These are phyloP conservation scores for Heteromormyrus szaboi DNA, from an alignment of 2,797 vertebrate species.

Conservation along the genomic window DNA sequence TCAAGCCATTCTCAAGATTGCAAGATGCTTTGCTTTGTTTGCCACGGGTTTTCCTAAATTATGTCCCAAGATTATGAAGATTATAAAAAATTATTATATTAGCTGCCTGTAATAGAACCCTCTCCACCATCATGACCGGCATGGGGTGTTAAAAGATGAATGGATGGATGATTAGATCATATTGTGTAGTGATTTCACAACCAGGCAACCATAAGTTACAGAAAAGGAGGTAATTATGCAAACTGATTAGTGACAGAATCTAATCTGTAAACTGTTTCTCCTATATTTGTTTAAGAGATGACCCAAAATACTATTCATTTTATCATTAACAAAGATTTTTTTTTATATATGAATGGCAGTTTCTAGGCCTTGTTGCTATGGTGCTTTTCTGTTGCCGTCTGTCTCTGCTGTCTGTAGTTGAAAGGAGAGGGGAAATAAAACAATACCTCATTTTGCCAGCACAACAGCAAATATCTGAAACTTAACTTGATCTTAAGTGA, in stretches of 20 bases:
- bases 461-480: neutral
- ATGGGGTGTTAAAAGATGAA: neutral
- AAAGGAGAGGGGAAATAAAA: neutral
- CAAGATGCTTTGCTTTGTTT: neutral
- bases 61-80: neutral
- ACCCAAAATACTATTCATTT: neutral
- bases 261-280: slow-evolving; percentile 4
- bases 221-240: neutral
- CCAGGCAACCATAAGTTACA: neutral
- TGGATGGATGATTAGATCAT: neutral
- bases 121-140: neutral
- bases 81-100: neutral
- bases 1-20: neutral
- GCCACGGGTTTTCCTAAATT: neutral
- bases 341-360: slow-evolving; percentile 15
- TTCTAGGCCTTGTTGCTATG: slow-evolving; percentile 20
- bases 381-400: neutral
- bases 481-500: neutral
- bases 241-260: neutral
- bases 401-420: slow-evolving; percentile 2
- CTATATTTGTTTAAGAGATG: neutral
- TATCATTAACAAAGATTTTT: slow-evolving; percentile 3
- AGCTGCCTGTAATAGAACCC: neutral
- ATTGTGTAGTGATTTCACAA: neutral
- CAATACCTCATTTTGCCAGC: neutral